phyloP scores from a whole-genome alignment of 2,113 vertebrate species.

The Petrocephalus zakoni region DNA sequence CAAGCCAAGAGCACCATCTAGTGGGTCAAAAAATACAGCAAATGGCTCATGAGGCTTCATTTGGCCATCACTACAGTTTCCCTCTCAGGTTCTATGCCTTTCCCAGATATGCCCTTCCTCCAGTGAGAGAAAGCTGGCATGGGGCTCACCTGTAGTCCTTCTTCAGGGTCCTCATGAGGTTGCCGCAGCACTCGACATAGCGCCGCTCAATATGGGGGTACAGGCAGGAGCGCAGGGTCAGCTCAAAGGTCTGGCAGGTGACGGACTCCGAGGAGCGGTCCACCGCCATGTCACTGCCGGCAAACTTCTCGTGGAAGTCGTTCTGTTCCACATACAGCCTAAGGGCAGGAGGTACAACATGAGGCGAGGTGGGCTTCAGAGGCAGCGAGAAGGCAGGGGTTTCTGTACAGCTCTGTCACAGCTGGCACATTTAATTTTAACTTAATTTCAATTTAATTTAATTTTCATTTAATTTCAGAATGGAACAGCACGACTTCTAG shows the following conservation, averaged over 20 bases:
- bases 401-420: background rate
- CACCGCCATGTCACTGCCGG: conserved; percentile 76
- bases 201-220: conserved; percentile 90
- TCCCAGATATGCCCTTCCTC: background rate
- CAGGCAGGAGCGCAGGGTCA: conserved; percentile 88
- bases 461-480: background rate
- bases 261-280: conserved; percentile 92
- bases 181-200: conserved; percentile 93
- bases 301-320: conserved; percentile 87
- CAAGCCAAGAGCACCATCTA: no score
- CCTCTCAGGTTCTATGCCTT: background rate
- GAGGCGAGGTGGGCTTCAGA: background rate
- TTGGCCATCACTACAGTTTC: background rate
- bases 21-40: no score
- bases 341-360: background rate
- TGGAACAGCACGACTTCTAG: background rate
- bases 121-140: no score
- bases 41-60: no score
- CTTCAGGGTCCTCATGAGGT: conserved; percentile 91
- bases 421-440: no score
- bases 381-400: background rate
- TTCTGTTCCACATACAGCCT: conserved; percentile 91
- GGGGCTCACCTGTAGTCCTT: conserved; percentile 81
- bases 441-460: no score
- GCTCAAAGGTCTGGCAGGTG: conserved; percentile 92